Base-by-base conservation (phyloP, 1,140 invertebrate genomes). In the Batillaria attramentaria region DNA sequence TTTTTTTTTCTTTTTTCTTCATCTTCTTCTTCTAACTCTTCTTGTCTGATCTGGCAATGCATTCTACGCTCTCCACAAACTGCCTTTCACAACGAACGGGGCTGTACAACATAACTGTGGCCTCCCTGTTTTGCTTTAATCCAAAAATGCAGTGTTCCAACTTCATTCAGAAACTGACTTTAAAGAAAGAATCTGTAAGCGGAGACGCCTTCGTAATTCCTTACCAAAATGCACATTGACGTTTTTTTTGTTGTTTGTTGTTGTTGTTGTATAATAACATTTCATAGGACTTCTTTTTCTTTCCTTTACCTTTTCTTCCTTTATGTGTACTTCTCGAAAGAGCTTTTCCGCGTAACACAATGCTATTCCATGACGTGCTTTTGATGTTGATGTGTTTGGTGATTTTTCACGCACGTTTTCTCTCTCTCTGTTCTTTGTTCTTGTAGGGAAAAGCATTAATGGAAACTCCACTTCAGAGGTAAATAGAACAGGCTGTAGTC, bases 391-490 rank as follows among this genome's bases (percentile, higher is more conserved):
- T 60, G 57, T 60, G 57, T 60, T 24, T 60, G 57, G 6, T 24
- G n/a, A 31, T 24, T 20, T 60, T 20, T 60, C 20, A 5, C 20
- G 24, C 5, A 5, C 31, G 31, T 4, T 60, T 24, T 60, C 24
- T 60, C 57, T 60, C 10, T 60, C 24, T 60, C 57, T 62, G 57
- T 62, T 62, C 10, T 20, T 62, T 62, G 57, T 24, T 6, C 8
- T 31, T 65, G 1, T 65, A 65, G 62, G 62, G 62, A 35, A 65
- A 65, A 65, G 62, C 62, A 13, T 65, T 65, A 65, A 65, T 65
- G 62, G 62, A 65, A 35, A 65, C 62, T 33, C 62, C 62, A 13
- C 37, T 65, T 13, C 62, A 65, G 13, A 65, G 62, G 62, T 65
- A 65, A 65, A 65, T 65, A 65, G 37, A 65, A 13, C 46, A n/a